Percentiles rank a stretch among this genome's conserved stretches.
Conservation (phyloP, 2,797 vertebrate genomes). For the Protonibea diacanthus region DNA sequence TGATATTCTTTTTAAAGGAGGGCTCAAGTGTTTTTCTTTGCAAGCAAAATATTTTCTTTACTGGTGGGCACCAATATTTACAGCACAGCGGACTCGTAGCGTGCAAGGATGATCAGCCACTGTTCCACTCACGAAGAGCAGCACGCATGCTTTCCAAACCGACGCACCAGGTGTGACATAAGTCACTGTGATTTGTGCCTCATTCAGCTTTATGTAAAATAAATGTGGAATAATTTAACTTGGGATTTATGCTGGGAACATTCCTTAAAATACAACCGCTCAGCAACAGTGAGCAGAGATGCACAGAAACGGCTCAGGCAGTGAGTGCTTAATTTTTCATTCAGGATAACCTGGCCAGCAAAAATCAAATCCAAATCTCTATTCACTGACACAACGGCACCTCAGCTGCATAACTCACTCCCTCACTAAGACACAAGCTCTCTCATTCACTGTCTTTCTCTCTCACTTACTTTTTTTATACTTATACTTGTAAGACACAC, state of each 20-base stretch:
- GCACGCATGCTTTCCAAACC: background rate
- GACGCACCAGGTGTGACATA: conserved; percentile 6
- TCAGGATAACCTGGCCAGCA: background rate
- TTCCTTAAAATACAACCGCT: conserved; percentile 11
- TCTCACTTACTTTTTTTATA: background rate
- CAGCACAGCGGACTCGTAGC: conserved; percentile 54
- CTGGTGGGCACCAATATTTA: conserved; percentile 73
- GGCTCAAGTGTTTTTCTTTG: conserved; percentile 72
- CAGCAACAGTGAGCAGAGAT: background rate
- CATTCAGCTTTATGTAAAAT: background rate
- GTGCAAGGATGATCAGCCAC: conserved; percentile 42
- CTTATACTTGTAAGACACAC: background rate
- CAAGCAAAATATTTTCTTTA: conserved; percentile 77
- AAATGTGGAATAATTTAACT: background rate
- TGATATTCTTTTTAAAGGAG: conserved; percentile 65
- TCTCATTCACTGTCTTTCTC: background rate
- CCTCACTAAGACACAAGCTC: background rate
- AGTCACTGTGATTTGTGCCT: background rate
- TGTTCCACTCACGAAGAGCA: conserved; percentile 27
- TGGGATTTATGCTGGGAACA: background rate
- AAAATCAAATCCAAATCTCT: conserved; percentile 14
- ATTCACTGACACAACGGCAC: background rate
- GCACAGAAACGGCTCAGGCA: background rate
- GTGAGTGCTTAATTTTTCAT: background rate
- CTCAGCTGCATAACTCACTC: background rate